These are phyloP conservation scores for Otolemur crassicaudatus DNA, from an alignment of 2,797 vertebrate species.

Conservation along the genomic window DNA sequence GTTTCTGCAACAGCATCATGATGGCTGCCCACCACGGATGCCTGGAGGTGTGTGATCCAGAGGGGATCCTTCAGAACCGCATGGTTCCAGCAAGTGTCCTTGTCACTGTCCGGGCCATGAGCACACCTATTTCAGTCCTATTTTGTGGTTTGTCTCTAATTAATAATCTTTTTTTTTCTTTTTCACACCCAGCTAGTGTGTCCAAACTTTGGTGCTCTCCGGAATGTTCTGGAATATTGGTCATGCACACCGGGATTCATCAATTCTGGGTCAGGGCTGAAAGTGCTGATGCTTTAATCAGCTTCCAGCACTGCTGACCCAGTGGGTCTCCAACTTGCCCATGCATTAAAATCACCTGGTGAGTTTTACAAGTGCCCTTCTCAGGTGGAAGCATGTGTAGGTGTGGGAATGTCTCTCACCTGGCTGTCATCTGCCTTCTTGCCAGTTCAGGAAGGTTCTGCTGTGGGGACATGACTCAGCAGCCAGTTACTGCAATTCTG, in stretches of 20 bases:
- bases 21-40: fast-evolving
- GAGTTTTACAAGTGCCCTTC: no score
- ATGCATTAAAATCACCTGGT: fast-evolving
- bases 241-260: not conserved
- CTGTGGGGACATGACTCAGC: not conserved
- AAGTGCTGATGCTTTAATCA: not conserved
- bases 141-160: no score
- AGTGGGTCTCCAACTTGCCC: no score
- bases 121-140: no score
- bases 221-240: not conserved
- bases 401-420: no score
- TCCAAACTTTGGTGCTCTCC: fast-evolving
- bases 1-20: not conserved
- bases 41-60: not conserved
- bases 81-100: no score
- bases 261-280: not conserved
- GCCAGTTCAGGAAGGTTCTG: not conserved
- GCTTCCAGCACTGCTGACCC: not conserved
- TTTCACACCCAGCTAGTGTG: no score
- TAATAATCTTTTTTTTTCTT: no score
- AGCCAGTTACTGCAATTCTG: constrained; percentile 74
- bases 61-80: not conserved
- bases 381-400: fast-evolving
- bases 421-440: not conserved
- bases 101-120: no score